Evolutionary conservation across 2,888 invertebrate species (phyloP).

Genomic region (Cantharis lateralis): DNA sequence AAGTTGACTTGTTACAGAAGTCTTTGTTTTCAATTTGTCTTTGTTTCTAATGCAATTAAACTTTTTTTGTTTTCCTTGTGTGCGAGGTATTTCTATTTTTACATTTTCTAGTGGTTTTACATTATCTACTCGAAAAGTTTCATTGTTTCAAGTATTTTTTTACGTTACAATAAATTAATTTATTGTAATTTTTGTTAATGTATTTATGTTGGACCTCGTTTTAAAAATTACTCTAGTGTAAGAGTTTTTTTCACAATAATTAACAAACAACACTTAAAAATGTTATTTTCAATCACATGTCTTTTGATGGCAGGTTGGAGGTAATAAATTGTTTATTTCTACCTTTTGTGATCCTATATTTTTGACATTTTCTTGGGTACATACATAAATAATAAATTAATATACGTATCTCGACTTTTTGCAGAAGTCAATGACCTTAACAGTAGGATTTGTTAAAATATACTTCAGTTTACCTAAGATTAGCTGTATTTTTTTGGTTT

Average conservation of each 20-base stretch:
- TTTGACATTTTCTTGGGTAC: neutral
- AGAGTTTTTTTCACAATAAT: too few relatives aligned
- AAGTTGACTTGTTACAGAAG: slow-evolving; percentile 37
- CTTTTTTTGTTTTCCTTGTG: neutral
- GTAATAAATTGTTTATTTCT: neutral
- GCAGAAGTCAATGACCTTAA: neutral
- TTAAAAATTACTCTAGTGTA: too few relatives aligned
- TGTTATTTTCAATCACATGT: neutral
- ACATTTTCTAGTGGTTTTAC: neutral
- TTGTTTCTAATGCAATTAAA: slow-evolving; percentile 1
- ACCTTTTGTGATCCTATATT: neutral
- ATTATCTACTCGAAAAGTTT: neutral
- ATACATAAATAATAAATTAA: neutral
- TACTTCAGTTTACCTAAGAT: neutral
- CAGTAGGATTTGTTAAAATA: neutral
- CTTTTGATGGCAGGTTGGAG: neutral
- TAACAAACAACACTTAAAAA: neutral
- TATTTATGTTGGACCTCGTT: neutral
- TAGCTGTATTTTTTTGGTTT: neutral
- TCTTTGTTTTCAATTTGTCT: neutral
- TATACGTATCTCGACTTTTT: neutral
- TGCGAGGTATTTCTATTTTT: neutral
- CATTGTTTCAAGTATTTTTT: neutral
- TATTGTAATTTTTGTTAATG: neutral
- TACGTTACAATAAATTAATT: neutral